Conservation (phyloP, 2,113 vertebrate species). For the Thalassoma bifasciatum region DNA sequence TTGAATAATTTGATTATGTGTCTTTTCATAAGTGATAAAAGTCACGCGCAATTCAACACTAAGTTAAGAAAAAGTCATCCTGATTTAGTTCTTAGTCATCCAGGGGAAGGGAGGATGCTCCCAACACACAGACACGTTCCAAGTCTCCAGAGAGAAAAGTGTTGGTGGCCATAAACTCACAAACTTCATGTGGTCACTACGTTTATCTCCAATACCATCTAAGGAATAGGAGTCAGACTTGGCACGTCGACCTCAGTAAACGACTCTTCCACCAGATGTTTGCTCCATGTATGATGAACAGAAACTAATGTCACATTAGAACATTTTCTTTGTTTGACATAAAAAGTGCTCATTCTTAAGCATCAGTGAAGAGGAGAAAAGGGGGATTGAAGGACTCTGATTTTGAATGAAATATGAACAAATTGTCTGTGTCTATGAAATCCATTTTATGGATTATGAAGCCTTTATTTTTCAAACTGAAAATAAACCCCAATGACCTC, state of each 20-base stretch:
- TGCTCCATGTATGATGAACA: slow-evolving; percentile 68
- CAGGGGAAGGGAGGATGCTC: slow-evolving; percentile 1
- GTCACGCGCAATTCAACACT: too few relatives aligned
- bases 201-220: slow-evolving; percentile 80
- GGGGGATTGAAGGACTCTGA: background rate
- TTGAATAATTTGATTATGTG: too few relatives aligned
- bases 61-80: background rate
- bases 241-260: slow-evolving; percentile 63
- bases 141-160: slow-evolving; percentile 46
- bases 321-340: slow-evolving; percentile 22
- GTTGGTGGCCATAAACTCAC: slow-evolving; percentile 44
- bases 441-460: too few relatives aligned
- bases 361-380: background rate
- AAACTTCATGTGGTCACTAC: slow-evolving; percentile 43
- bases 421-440: too few relatives aligned
- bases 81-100: slow-evolving; percentile 2
- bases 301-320: slow-evolving; percentile 43
- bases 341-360: slow-evolving; percentile 20
- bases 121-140: slow-evolving; percentile 52
- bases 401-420: background rate
- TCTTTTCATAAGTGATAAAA: too few relatives aligned
- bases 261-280: slow-evolving; percentile 71
- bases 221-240: slow-evolving; percentile 77
- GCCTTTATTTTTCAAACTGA: too few relatives aligned
- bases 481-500: too few relatives aligned